Evolutionary conservation across 2,113 vertebrate genomes (phyloP).

Genomic region (Tenrec ecaudatus): DNA sequence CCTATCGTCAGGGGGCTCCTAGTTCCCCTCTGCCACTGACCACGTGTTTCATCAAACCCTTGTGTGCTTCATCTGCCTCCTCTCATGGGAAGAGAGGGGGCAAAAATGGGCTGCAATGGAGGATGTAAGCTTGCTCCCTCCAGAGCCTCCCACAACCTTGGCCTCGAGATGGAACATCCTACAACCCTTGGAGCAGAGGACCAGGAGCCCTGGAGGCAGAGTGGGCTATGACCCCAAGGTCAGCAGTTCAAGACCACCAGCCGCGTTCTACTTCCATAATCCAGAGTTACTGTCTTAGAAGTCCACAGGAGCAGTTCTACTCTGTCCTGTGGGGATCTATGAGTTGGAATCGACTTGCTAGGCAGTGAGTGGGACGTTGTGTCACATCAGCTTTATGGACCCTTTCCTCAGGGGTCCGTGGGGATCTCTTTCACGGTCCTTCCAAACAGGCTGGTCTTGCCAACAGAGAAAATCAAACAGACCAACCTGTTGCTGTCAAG

Average conservation of each 20-base stretch:
- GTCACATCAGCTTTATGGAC: not conserved
- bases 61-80: too few species aligned
- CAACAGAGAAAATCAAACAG: not conserved
- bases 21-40: not conserved
- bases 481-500: not conserved
- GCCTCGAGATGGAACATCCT: not conserved
- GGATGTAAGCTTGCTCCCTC: not conserved
- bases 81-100: not conserved
- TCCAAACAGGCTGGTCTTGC: not conserved
- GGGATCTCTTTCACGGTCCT: rapidly evolving
- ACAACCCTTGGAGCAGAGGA: too few species aligned
- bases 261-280: too few species aligned
- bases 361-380: too few species aligned
- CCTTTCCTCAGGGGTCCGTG: not conserved
- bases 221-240: too few species aligned
- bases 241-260: too few species aligned
- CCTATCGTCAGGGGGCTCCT: not conserved
- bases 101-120: rapidly evolving
- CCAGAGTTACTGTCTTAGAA: too few species aligned
- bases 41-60: not conserved
- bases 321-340: too few species aligned
- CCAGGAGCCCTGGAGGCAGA: too few species aligned
- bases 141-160: not conserved
- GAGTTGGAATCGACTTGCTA: too few species aligned
- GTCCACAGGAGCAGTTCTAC: too few species aligned